Percentiles rank a stretch among this genome's conserved stretches.
Conservation (phyloP, 2,797 vertebrate species). For the Vespertilio murinus region DNA sequence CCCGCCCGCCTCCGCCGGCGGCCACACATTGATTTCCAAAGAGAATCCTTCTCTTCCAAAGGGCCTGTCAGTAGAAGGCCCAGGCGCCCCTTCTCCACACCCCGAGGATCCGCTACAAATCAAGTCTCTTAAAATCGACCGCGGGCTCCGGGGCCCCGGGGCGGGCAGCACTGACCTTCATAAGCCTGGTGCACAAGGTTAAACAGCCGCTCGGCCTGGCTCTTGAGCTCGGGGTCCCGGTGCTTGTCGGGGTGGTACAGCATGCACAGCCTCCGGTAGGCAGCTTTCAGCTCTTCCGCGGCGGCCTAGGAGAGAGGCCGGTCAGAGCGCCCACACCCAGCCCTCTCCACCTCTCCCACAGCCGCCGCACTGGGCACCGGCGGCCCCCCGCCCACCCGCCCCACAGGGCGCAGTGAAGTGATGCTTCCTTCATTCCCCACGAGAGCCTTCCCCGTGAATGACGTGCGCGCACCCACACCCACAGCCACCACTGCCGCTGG, state of each 20-base stretch:
- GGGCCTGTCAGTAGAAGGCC: constrained; percentile 11
- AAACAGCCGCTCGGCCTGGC: constrained; percentile 95
- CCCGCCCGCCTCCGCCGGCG: constrained; percentile 26
- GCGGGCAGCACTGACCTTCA: constrained; percentile 89
- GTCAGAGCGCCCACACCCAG: background rate
- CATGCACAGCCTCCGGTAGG: constrained; percentile 97
- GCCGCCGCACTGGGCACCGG: constrained; percentile 3
- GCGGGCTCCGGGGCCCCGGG: background rate
- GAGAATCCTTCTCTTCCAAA: constrained; percentile 60
- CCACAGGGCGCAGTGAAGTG: too few species aligned
- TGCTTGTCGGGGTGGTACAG: constrained; percentile 99
- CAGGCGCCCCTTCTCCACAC: constrained; percentile 32
- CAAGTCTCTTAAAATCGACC: constrained; percentile 59
- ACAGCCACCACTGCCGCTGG: too few species aligned
- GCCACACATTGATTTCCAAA: constrained; percentile 60
- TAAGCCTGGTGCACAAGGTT: constrained; percentile 98
- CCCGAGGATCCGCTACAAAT: background rate
- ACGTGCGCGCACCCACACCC: too few species aligned
- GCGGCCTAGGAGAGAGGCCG: constrained; percentile 88
- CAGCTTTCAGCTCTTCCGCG: constrained; percentile 95
- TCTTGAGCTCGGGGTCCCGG: constrained; percentile 95
- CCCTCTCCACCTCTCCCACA: background rate
- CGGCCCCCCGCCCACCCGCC: background rate
- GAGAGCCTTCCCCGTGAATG: too few species aligned
- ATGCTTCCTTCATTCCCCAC: too few species aligned